Evolutionary conservation across 2,888 invertebrate genomes (phyloP), one percentile per base, ranked within the genome.

Genomic region (Cheilosia grossa): DNA sequence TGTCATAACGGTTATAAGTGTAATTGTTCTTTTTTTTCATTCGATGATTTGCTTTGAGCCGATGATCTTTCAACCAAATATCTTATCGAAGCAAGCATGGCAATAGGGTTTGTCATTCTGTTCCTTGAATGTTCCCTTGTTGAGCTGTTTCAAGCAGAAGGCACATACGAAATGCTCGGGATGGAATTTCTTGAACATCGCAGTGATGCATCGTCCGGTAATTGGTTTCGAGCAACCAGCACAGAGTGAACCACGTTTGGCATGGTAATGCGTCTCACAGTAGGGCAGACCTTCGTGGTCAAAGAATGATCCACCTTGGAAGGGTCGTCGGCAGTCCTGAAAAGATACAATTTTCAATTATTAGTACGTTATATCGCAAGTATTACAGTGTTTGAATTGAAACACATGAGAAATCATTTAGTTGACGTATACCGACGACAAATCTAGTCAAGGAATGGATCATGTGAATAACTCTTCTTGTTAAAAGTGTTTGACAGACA

Each of bases 81-180:
- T 94, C 91, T 98, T 99, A 87, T 98, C 98, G 91, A 99, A 99
- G 93, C 99, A 99, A 83, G 94, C 94, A 91, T 99, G 99, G 92
- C 99, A 99, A 92, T 99, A 99, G 1, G 99, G 99, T 91, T 99
- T 98, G 90, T 98, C 98, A 91, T 98, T 98, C 91, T 99, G 98
- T 92, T 99, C 99, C 92, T 99, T 99, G 93, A 99, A 99, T 0
- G 99, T 99, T 89, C 99, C 99, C 92, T 99, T 99, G 93, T 99
- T 99, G 88, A 99, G 94, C 91, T 99, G 99, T 90, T 98, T 96
- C 87, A 98, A 94, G 91, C 99, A 99, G 93, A 99, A 99, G n/a
- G 99, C 98, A 93, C 99, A 99, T 7, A 98, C 98, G 91, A 99
- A 99, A 93, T 99, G 99, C 91, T 99, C 99, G 0, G 99, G 99